Evolutionary conservation across 2,888 invertebrate species (phyloP).

Genomic region (Ypsolopha scabrella): DNA sequence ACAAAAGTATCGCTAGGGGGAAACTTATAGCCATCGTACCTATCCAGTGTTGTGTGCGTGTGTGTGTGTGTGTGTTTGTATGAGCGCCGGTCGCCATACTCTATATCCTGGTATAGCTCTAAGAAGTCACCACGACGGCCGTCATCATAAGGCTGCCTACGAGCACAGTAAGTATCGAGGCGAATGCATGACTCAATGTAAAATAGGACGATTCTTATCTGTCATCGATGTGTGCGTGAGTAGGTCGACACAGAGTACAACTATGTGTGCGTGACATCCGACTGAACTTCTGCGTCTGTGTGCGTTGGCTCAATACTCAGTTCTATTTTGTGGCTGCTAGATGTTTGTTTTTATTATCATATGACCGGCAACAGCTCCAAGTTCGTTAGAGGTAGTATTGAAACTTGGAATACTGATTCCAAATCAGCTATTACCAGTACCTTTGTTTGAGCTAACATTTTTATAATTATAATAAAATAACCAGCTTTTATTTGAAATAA

Average conservation of each 20-base stretch:
- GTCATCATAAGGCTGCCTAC: slow-evolving; percentile 69
- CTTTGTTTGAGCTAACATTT: neutral
- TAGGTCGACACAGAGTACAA: slow-evolving; percentile 25
- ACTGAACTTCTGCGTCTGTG: slow-evolving; percentile 45
- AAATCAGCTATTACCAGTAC: neutral
- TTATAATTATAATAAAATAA: neutral
- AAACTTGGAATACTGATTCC: neutral
- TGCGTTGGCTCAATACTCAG: slow-evolving; percentile 62
- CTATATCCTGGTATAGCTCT: slow-evolving; percentile 43
- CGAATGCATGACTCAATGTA: slow-evolving; percentile 56
- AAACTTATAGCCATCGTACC: slow-evolving; percentile 22
- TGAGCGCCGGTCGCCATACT: slow-evolving; percentile 43
- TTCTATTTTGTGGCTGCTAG: slow-evolving; percentile 65
- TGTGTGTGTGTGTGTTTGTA: slow-evolving; percentile 31
- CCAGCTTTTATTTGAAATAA: too few relatives aligned
- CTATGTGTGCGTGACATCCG: slow-evolving; percentile 55
- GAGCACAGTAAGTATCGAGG: slow-evolving; percentile 59
- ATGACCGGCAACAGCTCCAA: slow-evolving; percentile 51
- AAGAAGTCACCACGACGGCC: slow-evolving; percentile 62
- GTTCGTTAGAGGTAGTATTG: slow-evolving; percentile 22
- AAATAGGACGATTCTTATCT: slow-evolving; percentile 70
- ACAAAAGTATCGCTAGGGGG: slow-evolving; percentile 25
- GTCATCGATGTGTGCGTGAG: slow-evolving; percentile 34
- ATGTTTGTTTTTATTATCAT: slow-evolving; percentile 70
- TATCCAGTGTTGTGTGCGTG: slow-evolving; percentile 18